These are phyloP conservation scores for Phyllopteryx taeniolatus DNA, from an alignment of 2,113 vertebrate genomes.

Conservation along the genomic window DNA sequence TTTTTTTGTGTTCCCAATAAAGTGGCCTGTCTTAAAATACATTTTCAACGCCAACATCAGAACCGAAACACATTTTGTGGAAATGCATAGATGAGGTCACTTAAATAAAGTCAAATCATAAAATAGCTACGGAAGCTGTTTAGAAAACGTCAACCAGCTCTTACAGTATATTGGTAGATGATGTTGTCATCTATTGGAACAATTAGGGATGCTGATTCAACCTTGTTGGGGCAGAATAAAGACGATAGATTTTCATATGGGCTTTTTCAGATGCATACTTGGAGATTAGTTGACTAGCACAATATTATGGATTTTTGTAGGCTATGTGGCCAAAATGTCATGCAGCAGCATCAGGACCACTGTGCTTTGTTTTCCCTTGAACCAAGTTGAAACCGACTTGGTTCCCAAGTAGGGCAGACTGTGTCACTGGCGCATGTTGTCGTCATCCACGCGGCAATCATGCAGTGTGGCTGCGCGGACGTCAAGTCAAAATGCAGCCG, in stretches of 20 bases:
- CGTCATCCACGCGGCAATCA: slow-evolving; percentile 9
- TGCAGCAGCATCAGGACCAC: not conserved
- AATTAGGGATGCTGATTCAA: too few species aligned
- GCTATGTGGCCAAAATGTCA: not conserved
- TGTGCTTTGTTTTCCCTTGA: not conserved
- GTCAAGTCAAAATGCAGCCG: slow-evolving; percentile 5
- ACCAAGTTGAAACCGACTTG: slow-evolving; percentile 16
- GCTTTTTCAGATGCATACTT: not conserved
- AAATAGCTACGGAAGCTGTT: not conserved
- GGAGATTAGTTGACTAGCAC: too few species aligned
- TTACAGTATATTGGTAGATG: too few species aligned
- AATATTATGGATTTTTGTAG: not conserved
- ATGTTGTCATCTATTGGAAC: too few species aligned
- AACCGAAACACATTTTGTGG: not conserved
- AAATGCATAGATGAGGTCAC: not conserved
- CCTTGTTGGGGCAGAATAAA: not conserved
- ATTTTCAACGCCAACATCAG: not conserved
- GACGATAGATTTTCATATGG: not conserved
- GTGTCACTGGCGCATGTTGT: slow-evolving; percentile 21
- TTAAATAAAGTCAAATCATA: not conserved
- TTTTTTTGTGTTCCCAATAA: not conserved
- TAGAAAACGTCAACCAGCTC: not conserved
- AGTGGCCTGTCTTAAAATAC: not conserved
- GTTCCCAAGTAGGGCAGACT: slow-evolving; percentile 43
- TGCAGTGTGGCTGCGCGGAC: slow-evolving; percentile 13